Percentiles rank a stretch among this genome's conserved stretches.
These are phyloP conservation scores for Scaptomyza montana DNA, from an alignment of 1,140 invertebrate genomes.

Conservation along the genomic window DNA sequence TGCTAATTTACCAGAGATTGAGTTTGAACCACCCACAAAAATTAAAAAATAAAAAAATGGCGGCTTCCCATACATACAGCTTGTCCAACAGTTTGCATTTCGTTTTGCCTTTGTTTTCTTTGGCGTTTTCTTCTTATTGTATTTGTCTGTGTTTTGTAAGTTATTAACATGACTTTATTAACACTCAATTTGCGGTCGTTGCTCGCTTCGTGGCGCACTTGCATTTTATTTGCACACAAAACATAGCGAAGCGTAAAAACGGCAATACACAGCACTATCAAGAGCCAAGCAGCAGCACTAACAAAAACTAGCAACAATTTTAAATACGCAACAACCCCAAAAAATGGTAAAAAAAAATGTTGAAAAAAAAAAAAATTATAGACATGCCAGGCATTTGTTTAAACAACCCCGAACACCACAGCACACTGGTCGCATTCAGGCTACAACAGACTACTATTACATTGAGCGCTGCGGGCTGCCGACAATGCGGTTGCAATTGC, in stretches of 20 bases:
- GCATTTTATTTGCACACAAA: slow-evolving; percentile 72
- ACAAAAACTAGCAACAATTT: slow-evolving; percentile 40
- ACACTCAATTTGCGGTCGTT: slow-evolving; percentile 79
- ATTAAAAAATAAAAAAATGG: neutral
- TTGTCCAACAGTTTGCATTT: slow-evolving; percentile 1
- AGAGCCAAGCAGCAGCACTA: neutral
- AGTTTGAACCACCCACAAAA: neutral
- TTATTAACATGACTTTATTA: slow-evolving; percentile 82
- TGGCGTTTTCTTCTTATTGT: neutral
- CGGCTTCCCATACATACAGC: too few relatives aligned
- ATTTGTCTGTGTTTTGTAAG: slow-evolving; percentile 46
- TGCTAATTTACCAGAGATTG: slow-evolving; percentile 58
- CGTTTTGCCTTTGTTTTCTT: neutral
- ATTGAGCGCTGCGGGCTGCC: slow-evolving; percentile 33
- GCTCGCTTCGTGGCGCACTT: slow-evolving; percentile 51
- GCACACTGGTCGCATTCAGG: slow-evolving; percentile 42
- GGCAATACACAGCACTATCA: slow-evolving; percentile 19
- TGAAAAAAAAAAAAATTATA: slow-evolving; percentile 67
- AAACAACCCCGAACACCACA: slow-evolving; percentile 60
- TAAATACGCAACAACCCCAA: slow-evolving; percentile 48
- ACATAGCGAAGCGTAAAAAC: slow-evolving; percentile 44
- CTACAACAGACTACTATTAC: slow-evolving; percentile 22
- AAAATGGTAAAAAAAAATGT: slow-evolving; percentile 44
- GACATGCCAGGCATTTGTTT: slow-evolving; percentile 69
- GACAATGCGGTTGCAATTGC: slow-evolving; percentile 35